Evolutionary conservation across 2,113 vertebrate species (phyloP), one percentile per base, ranked within the genome.

Genomic region (Sylvia atricapilla): DNA sequence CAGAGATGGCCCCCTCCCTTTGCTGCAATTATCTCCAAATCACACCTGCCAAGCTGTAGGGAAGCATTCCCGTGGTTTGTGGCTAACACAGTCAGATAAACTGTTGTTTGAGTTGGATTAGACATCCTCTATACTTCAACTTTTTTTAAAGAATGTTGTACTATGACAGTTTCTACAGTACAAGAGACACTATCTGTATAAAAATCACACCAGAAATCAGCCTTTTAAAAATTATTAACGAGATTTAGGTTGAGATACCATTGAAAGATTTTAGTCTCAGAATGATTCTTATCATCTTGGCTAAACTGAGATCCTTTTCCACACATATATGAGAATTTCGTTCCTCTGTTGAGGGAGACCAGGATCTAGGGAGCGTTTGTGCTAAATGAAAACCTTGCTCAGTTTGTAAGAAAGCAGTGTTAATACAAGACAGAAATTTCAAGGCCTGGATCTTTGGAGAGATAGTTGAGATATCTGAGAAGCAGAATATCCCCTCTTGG

Each of bases 21-120:
- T 85, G 77, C 80, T 84, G 78, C 68, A 95, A 90, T 96, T 97
- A 95, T 86, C 92, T 95, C 59, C 76, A 91, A 72, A 87, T 95
- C 93, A 80, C 95, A 97, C 94, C 96, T 96, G 95, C 75, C 90
- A 94, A 91, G 63, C 95, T 88, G 94, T 75, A 92, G 93, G 93
- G 94, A 90, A 88, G 82, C 39, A 74, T 94, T 93, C 92, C 82
- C 1, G 1, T 70, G 67, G 72, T 92, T 88, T 93, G 95, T 86
- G 72, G 33, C 70, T 80, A 63, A 63, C 39, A 66, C 1, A 70
- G 46, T 67, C 78, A 91, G 72, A 27, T 77, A 81, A 91, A 81
- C 59, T 91, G 74, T 62, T 93, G 60, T 74, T 95, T 96, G 83
- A 88, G 72, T 59, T 92, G 59, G 63, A 80, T 87, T 62, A 74